phyloP scores from a whole-genome alignment of 2,888 invertebrate genomes.

The Ophioninae sp. region DNA sequence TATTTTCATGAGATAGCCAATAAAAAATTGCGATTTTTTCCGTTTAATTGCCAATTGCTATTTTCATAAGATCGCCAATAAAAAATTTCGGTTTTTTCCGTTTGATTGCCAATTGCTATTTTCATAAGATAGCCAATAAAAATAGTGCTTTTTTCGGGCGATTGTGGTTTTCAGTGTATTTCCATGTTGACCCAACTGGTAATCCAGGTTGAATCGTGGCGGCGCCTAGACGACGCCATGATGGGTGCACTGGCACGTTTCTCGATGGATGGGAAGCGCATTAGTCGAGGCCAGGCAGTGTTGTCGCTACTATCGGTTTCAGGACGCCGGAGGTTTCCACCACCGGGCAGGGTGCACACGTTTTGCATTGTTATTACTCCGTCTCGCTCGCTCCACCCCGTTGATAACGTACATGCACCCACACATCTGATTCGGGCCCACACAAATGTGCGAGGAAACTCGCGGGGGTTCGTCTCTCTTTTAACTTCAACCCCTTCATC shows the following conservation, averaged over 20 bases:
- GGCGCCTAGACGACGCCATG: slow-evolving; percentile 28
- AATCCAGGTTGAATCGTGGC: not conserved
- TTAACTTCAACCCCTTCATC: slow-evolving; percentile 14
- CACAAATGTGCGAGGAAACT: not conserved
- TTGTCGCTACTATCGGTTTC: slow-evolving; percentile 25
- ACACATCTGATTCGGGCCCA: not conserved
- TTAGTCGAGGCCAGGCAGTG: slow-evolving; percentile 2
- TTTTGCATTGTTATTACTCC: slow-evolving; percentile 73
- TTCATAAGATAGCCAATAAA: no score
- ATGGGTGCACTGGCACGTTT: not conserved
- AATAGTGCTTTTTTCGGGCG: no score
- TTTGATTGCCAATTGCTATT: no score
- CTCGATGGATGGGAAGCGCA: not conserved
- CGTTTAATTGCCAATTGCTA: no score
- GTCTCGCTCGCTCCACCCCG: slow-evolving; percentile 64
- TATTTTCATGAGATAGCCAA: no score
- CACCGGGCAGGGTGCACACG: slow-evolving; percentile 52
- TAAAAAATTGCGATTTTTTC: no score
- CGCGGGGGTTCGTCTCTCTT: slow-evolving; percentile 35
- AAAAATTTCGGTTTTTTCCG: no score
- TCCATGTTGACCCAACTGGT: not conserved
- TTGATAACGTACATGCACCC: slow-evolving; percentile 9
- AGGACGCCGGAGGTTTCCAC: slow-evolving; percentile 32
- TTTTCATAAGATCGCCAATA: no score
- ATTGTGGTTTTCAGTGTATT: not conserved